These are phyloP conservation scores for Neelides folsomi DNA, from an alignment of 2,888 invertebrate genomes.

Conservation along the genomic window DNA sequence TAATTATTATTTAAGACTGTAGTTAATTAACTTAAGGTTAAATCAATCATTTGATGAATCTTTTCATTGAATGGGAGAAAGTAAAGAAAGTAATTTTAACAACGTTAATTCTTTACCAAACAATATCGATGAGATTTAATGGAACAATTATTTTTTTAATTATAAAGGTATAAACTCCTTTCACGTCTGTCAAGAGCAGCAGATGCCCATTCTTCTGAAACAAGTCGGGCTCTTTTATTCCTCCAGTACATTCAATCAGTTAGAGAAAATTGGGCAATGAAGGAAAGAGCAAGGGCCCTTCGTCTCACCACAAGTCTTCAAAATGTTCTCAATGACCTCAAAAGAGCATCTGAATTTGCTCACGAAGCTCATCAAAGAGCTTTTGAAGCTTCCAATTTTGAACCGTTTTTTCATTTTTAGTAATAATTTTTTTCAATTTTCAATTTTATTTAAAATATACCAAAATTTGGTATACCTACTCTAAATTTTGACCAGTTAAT, in stretches of 20 bases:
- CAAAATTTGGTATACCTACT: no score
- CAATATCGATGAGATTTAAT: not conserved
- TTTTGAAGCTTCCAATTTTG: no score
- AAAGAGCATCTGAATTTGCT: conserved; percentile 9
- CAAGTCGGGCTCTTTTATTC: conserved; percentile 4
- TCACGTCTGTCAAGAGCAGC: conserved; percentile 5
- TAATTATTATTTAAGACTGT: no score
- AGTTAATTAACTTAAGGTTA: no score
- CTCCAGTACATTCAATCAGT: conserved; percentile 9
- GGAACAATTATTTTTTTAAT: not conserved
- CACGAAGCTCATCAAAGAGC: conserved; percentile 5
- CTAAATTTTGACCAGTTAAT: no score
- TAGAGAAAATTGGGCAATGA: conserved; percentile 10
- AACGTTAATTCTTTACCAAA: not conserved
- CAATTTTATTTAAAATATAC: no score
- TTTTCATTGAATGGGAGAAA: no score
- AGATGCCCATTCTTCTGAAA: conserved; percentile 1
- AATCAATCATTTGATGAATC: no score
- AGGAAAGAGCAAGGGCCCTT: conserved; percentile 10
- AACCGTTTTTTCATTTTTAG: no score
- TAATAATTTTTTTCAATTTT: no score
- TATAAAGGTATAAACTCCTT: conserved; percentile 8
- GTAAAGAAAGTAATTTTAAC: no score
- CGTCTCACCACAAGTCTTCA: conserved; percentile 10
- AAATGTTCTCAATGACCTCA: conserved; percentile 10